Percentiles rank a stretch among this genome's conserved stretches.
Evolutionary conservation across 2,113 vertebrate genomes (phyloP).

Genomic region (Vulpes lagopus): DNA sequence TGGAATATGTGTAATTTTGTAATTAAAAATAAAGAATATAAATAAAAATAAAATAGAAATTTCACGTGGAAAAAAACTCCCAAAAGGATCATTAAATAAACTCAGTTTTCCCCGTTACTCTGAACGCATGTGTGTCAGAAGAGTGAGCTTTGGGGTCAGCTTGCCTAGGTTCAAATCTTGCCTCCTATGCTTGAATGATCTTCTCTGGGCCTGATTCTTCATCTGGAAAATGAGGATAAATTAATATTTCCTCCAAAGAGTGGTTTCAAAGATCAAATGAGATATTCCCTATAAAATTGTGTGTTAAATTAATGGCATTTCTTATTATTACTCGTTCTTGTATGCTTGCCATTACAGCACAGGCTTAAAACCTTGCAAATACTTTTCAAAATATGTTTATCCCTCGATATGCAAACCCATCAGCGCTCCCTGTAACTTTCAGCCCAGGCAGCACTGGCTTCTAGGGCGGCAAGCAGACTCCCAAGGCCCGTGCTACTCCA

Average conservation of each 20-base stretch:
- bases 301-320: not conserved
- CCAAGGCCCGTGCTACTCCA: not conserved
- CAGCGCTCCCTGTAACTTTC: not conserved
- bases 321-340: not conserved
- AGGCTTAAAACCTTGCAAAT: constrained; percentile 19
- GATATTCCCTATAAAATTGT: not conserved
- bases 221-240: constrained; percentile 20
- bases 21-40: constrained; percentile 57
- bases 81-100: not conserved
- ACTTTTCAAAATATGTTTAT: constrained; percentile 3
- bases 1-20: constrained; percentile 37
- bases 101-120: not conserved
- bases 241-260: not conserved
- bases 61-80: constrained; percentile 57
- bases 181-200: not conserved
- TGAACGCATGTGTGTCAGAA: not conserved
- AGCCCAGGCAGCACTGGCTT: not conserved
- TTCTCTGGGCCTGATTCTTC: not conserved
- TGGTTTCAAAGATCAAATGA: constrained; percentile 29
- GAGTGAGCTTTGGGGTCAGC: not conserved
- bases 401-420: not conserved
- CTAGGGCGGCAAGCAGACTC: not conserved
- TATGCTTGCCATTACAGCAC: not conserved
- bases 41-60: constrained; percentile 55
- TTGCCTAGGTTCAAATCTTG: not conserved